A percentile compares a stretch with the other conserved stretches of the same genome.
These are phyloP conservation scores for Periophthalmus modestus DNA, from an alignment of 2,113 vertebrate species.

Conservation along the genomic window DNA sequence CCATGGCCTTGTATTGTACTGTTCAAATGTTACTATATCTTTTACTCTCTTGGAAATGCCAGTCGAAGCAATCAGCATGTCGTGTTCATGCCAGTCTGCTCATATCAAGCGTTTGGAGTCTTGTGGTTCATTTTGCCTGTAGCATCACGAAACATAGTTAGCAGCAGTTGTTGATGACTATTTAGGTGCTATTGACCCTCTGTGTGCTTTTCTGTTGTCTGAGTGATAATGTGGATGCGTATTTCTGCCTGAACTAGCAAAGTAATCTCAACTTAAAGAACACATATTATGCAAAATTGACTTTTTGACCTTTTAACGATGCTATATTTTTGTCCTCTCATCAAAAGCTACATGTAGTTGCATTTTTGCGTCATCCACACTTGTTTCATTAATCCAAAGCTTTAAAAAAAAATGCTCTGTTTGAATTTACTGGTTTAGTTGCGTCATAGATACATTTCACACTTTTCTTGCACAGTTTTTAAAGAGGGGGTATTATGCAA, in stretches of 20 bases:
- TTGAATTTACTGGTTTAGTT: too few relatives aligned
- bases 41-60: slow-evolving; percentile 62
- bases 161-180: slow-evolving; percentile 44
- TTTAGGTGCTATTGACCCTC: slow-evolving; percentile 64
- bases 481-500: too few relatives aligned
- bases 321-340: too few relatives aligned
- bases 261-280: not conserved
- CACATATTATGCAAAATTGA: too few relatives aligned
- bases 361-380: too few relatives aligned
- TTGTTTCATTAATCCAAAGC: too few relatives aligned
- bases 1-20: slow-evolving; percentile 67
- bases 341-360: too few relatives aligned
- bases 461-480: too few relatives aligned
- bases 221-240: not conserved
- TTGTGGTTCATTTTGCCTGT: slow-evolving; percentile 52
- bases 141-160: slow-evolving; percentile 46
- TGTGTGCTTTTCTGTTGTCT: slow-evolving; percentile 44
- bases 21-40: slow-evolving; percentile 59
- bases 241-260: not conserved
- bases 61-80: slow-evolving; percentile 64
- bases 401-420: too few relatives aligned
- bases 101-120: slow-evolving; percentile 55
- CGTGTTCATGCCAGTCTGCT: slow-evolving; percentile 46
- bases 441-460: too few relatives aligned
- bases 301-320: too few relatives aligned